phyloP scores from a whole-genome alignment of 2,888 invertebrate genomes.

The Amphipyra tragopoginis region DNA sequence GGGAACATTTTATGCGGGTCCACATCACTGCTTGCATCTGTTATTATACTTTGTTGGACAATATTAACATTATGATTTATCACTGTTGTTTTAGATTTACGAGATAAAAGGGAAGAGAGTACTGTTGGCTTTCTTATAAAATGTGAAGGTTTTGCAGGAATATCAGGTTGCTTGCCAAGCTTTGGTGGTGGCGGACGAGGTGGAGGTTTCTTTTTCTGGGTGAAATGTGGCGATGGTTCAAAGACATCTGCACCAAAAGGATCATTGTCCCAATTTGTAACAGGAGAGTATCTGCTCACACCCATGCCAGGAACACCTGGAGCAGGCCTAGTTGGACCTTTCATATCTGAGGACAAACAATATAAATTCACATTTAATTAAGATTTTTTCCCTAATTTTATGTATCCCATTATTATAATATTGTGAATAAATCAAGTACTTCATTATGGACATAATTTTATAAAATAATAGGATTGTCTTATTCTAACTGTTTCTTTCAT shows the following conservation, averaged over 20 bases:
- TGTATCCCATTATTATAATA: too few species aligned
- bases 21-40: slow-evolving; percentile 74
- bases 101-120: slow-evolving; percentile 78
- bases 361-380: too few species aligned
- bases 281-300: slow-evolving; percentile 86
- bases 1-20: slow-evolving; percentile 82
- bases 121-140: slow-evolving; percentile 87
- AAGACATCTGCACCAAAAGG: slow-evolving; percentile 87
- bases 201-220: slow-evolving; percentile 92
- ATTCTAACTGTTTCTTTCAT: too few species aligned
- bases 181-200: slow-evolving; percentile 93
- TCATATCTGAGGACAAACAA: slow-evolving; percentile 86
- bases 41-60: slow-evolving; percentile 61
- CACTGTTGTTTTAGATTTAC: slow-evolving; percentile 76
- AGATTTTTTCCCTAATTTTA: too few species aligned
- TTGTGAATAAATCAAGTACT: too few species aligned
- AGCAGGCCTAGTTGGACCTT: slow-evolving; percentile 90
- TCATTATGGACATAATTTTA: too few species aligned
- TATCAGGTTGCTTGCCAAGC: slow-evolving; percentile 80
- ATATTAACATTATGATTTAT: slow-evolving; percentile 63
- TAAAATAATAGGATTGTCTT: too few species aligned
- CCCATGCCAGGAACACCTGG: slow-evolving; percentile 85
- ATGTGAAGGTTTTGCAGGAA: slow-evolving; percentile 87
- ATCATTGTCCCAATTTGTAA: slow-evolving; percentile 89
- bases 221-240: slow-evolving; percentile 79